Base-by-base conservation (phyloP, 2,113 vertebrate species). In the Toxotes jaculatrix region DNA sequence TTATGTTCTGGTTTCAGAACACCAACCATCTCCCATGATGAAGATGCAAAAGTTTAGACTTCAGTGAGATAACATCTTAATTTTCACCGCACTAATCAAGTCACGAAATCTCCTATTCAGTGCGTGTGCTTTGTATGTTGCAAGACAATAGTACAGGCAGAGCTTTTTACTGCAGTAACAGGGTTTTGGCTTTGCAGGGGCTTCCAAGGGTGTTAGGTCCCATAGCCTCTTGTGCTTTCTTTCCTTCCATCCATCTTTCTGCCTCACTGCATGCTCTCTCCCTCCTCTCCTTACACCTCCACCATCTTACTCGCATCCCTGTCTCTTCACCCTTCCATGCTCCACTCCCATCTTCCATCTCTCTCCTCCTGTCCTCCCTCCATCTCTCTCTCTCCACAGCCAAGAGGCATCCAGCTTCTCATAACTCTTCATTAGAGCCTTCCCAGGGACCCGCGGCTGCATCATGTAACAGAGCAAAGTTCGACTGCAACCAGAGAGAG, bases 381-480 rank as follows among this genome's bases (percentile, higher is more conserved):
- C 51, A 81, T 89, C 83, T 47, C 77, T 79, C 77, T 79, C 74
- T 85, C 74, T 80, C 85, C 56, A 43, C 79, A 89, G 92, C 93
- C 91, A 93, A 87, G 77, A 92, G 84, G 86, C 87, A 91, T 92
- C 82, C 76, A 83, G 90, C 82, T 86, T 70, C 88, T 93, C 92
- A 88, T 93, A 95, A 94, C 88, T 94, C 93, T 94, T 94, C 92
- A 93, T 93, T 93, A 94, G 87, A 89, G 78, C 85, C 86, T 91
- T 91, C 83, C 83, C 85, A 60, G 87, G 83, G 83, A 92, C 86
- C 78, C 69, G 32, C 42, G 73, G 87, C 86, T 88, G 84, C 85
- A 87, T 91, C 64, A 45, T 88, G 90, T 87, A 93, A 84, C 87
- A 72, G 49, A 85, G 80, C 88, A 79, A 90, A 76, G 87, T 90